phyloP scores from a whole-genome alignment of 2,797 vertebrate genomes.

The Parotocinclus haroldoi region DNA sequence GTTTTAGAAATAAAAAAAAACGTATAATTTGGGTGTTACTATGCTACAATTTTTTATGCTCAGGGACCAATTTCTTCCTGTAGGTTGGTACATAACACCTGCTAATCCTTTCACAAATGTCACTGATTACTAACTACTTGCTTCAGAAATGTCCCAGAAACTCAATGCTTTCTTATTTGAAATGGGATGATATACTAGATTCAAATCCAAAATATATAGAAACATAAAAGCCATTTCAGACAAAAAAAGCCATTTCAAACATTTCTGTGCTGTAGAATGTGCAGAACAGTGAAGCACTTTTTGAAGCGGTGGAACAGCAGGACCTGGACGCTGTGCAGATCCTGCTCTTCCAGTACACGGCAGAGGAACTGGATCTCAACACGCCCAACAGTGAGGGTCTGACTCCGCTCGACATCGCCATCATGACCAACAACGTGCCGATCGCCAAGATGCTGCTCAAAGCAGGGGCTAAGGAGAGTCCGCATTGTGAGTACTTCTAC shows the following conservation, averaged over 20 bases:
- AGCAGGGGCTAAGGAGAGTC: constrained; percentile 87
- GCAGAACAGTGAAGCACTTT: constrained; percentile 87
- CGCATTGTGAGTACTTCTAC: constrained; percentile 84
- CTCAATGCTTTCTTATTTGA: too few relatives aligned
- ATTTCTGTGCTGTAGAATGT: constrained; percentile 72
- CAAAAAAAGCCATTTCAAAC: neutral
- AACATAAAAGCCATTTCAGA: neutral
- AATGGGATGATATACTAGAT: too few relatives aligned
- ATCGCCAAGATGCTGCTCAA: constrained; percentile 87
- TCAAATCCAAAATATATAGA: too few relatives aligned
- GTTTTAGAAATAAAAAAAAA: neutral
- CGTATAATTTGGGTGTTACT: too few relatives aligned
- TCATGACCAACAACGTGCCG: constrained; percentile 93
- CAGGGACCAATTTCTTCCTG: too few relatives aligned
- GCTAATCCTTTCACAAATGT: too few relatives aligned
- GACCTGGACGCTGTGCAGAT: constrained; percentile 90
- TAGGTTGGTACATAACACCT: too few relatives aligned
- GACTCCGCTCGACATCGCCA: constrained; percentile 88
- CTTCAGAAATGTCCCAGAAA: constrained; percentile 24
- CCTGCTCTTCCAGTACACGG: constrained; percentile 84
- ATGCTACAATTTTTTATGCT: too few relatives aligned
- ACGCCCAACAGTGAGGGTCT: constrained; percentile 89
- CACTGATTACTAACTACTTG: too few relatives aligned
- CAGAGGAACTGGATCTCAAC: constrained; percentile 92
- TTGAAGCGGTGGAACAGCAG: constrained; percentile 95